These are phyloP conservation scores for Parauchenoglanis punctatus DNA, from an alignment of 2,797 vertebrate genomes.

Conservation along the genomic window DNA sequence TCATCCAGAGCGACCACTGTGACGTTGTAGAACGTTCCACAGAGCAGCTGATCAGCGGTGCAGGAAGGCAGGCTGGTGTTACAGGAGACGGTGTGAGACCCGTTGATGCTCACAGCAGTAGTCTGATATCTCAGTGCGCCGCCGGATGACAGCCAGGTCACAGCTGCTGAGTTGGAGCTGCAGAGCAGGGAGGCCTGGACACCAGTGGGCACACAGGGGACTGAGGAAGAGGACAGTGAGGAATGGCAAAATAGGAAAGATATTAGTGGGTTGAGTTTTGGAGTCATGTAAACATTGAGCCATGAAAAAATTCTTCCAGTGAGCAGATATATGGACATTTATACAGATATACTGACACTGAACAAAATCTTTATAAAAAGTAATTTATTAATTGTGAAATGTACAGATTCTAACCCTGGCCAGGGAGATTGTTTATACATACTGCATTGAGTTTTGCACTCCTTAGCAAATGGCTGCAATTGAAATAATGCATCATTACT, in stretches of 20 bases:
- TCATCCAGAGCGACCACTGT: conserved; percentile 63
- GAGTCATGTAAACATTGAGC: background rate
- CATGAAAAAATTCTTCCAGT: background rate
- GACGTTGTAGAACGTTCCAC: conserved; percentile 74
- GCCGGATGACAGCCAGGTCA: conserved; percentile 73
- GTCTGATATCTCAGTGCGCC: conserved; percentile 68
- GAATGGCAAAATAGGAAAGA: conserved; percentile 2
- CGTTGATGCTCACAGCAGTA: conserved; percentile 57
- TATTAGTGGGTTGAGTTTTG: background rate
- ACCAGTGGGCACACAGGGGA: conserved; percentile 70
- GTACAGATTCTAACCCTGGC: background rate
- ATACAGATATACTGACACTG: background rate
- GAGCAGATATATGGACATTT: background rate
- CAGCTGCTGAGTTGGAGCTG: conserved; percentile 62
- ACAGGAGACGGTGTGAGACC: conserved; percentile 59
- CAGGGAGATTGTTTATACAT: background rate
- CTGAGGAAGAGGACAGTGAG: conserved; percentile 57
- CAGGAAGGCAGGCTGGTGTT: conserved; percentile 67
- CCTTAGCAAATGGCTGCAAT: background rate
- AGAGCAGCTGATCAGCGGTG: conserved; percentile 65
- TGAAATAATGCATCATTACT: background rate
- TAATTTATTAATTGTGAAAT: background rate
- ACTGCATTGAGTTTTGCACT: background rate
- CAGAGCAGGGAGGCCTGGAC: conserved; percentile 66
- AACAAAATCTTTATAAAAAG: background rate